These are phyloP conservation scores for Glyphotaelius pellucidus DNA, from an alignment of 2,888 invertebrate species.

Conservation along the genomic window DNA sequence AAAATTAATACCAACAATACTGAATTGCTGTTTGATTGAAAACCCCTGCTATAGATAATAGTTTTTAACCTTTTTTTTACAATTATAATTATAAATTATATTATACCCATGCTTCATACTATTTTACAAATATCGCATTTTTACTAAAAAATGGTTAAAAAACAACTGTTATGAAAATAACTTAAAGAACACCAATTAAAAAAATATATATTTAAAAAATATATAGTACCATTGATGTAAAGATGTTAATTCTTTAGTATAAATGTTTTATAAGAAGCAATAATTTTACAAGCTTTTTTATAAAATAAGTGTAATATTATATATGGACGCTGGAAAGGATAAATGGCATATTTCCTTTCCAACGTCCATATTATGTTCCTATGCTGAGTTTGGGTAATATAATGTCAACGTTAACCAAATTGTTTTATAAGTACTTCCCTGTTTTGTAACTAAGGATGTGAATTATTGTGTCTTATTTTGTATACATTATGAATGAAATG, in stretches of 20 bases:
- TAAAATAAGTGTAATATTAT: not conserved
- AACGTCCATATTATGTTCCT: not conserved
- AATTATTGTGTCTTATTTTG: not conserved
- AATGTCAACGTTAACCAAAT: not conserved
- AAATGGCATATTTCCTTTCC: too few relatives aligned
- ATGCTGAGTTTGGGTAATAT: conserved; percentile 2
- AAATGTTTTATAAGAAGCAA: not conserved
- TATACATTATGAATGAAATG: not conserved
- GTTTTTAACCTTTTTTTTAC: not conserved
- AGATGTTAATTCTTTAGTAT: not conserved
- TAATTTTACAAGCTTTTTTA: not conserved
- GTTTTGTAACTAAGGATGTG: not conserved
- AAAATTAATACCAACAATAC: not conserved
- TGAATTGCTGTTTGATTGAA: not conserved
- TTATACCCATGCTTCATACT: not conserved
- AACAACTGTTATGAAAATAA: too few relatives aligned
- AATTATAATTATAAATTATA: not conserved
- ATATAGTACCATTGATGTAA: not conserved
- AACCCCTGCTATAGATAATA: not conserved
- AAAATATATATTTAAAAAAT: too few relatives aligned
- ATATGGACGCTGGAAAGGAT: too few relatives aligned
- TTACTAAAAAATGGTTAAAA: not conserved
- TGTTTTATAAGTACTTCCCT: not conserved
- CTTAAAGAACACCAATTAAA: not conserved
- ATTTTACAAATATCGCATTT: not conserved